A percentile compares a stretch with the other conserved stretches of the same genome.
phyloP scores from a whole-genome alignment of 1,140 invertebrate species.

The Rhizoglyphus robini region DNA sequence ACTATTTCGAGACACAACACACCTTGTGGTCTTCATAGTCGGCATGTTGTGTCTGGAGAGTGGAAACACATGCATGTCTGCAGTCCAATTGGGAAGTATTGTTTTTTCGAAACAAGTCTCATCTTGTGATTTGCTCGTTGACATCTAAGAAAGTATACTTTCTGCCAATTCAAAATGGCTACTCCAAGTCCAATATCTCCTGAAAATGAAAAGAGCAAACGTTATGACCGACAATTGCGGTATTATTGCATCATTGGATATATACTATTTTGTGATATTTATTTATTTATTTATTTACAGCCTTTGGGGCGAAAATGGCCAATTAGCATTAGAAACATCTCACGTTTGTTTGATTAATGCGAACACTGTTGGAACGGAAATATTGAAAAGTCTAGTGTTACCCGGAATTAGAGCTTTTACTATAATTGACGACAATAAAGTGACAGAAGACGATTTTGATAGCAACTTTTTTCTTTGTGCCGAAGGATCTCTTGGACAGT shows the following conservation, averaged over 20 bases:
- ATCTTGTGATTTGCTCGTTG: no score
- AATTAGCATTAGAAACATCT: constrained; percentile 65
- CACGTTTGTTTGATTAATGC: constrained; percentile 90
- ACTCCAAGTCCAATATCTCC: constrained; percentile 47
- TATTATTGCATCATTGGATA: constrained; percentile 31
- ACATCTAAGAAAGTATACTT: no score
- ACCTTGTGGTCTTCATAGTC: no score
- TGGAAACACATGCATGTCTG: no score
- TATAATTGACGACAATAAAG: constrained; percentile 75
- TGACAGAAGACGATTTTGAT: constrained; percentile 77
- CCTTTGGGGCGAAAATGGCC: constrained; percentile 96
- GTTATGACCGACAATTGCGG: constrained; percentile 77
- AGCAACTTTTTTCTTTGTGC: constrained; percentile 46
- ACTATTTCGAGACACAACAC: no score
- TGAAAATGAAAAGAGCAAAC: constrained; percentile 58
- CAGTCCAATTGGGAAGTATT: no score
- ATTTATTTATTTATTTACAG: constrained; percentile 31
- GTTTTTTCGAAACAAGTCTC: no score
- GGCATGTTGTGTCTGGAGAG: no score
- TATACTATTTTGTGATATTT: constrained; percentile 2
- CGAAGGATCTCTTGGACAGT: constrained; percentile 29
- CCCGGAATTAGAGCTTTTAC: constrained; percentile 90
- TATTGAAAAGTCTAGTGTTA: constrained; percentile 80
- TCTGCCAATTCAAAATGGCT: no score
- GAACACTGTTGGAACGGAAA: constrained; percentile 82